Conservation (phyloP, 2,113 vertebrate genomes). For the Struthio camelus region DNA sequence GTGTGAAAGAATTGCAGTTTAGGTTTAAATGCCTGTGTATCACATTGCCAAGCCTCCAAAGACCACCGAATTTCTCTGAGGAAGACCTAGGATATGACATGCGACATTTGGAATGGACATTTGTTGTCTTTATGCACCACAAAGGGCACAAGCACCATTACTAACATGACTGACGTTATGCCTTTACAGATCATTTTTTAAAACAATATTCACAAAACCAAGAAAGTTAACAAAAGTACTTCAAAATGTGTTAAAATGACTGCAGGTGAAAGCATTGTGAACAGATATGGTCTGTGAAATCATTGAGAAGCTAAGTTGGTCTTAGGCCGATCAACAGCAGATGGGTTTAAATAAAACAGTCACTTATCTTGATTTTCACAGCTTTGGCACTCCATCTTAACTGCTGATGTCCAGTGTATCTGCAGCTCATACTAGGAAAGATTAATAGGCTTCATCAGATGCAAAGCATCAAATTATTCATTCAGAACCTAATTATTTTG, state of each 20-base stretch:
- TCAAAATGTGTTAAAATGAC: background rate
- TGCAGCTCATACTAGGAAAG: background rate
- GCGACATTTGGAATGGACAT: constrained; percentile 1
- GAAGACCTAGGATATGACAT: background rate
- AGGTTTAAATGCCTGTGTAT: background rate
- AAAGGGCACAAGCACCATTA: background rate
- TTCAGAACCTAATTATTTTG: background rate
- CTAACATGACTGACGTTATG: background rate
- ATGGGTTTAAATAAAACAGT: background rate
- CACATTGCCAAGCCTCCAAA: background rate
- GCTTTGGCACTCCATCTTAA: background rate
- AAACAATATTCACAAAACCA: background rate
- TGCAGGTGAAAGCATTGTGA: background rate
- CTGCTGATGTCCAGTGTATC: background rate
- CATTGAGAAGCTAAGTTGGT: background rate
- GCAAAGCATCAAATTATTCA: background rate
- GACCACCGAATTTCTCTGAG: background rate
- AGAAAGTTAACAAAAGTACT: background rate
- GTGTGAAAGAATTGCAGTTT: background rate
- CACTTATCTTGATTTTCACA: background rate
- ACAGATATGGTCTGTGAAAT: background rate
- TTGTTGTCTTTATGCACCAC: background rate
- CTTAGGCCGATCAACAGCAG: background rate
- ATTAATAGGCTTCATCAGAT: background rate
- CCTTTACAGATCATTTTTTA: background rate